phyloP scores from a whole-genome alignment of 2,797 vertebrate genomes.

The Ctenopoma kingsleyae region DNA sequence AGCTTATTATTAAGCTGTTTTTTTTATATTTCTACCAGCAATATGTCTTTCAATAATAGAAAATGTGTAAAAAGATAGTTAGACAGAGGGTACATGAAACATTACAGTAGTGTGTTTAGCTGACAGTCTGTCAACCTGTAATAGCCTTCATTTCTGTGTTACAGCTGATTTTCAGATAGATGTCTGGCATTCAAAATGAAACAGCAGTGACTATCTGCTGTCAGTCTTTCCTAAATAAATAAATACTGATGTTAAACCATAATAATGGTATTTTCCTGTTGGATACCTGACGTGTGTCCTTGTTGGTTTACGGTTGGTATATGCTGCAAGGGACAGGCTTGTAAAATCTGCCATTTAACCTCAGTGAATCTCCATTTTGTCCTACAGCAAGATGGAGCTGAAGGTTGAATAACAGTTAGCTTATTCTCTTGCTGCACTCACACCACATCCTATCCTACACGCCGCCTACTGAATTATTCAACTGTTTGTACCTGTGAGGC shows the following conservation, averaged over 20 bases:
- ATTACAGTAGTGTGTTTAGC: constrained; percentile 46
- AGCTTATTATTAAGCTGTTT: too few relatives aligned
- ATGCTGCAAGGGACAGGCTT: constrained; percentile 30
- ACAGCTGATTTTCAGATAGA: constrained; percentile 42
- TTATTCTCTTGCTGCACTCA: constrained; percentile 71
- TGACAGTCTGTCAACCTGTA: constrained; percentile 34
- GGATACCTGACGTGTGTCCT: constrained; percentile 33
- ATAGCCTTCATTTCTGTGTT: constrained; percentile 24
- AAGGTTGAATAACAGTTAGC: constrained; percentile 63
- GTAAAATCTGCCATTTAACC: constrained; percentile 66
- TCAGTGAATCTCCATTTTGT: constrained; percentile 70
- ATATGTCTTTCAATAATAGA: constrained; percentile 33
- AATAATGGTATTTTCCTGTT: constrained; percentile 35
- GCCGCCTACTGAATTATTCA: constrained; percentile 84
- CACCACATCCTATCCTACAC: constrained; percentile 74
- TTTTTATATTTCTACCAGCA: too few relatives aligned
- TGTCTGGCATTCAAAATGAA: constrained; percentile 44
- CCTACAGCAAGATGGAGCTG: constrained; percentile 60
- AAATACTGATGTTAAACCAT: constrained; percentile 9
- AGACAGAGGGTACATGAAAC: constrained; percentile 20
- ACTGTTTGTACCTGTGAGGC: constrained; percentile 87
- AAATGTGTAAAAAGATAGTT: constrained; percentile 39
- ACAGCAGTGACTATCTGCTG: constrained; percentile 16
- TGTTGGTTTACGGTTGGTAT: constrained; percentile 32
- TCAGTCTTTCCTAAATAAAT: neutral